Base-by-base conservation (phyloP, 2,888 invertebrate species). In the Netelia virgata region DNA sequence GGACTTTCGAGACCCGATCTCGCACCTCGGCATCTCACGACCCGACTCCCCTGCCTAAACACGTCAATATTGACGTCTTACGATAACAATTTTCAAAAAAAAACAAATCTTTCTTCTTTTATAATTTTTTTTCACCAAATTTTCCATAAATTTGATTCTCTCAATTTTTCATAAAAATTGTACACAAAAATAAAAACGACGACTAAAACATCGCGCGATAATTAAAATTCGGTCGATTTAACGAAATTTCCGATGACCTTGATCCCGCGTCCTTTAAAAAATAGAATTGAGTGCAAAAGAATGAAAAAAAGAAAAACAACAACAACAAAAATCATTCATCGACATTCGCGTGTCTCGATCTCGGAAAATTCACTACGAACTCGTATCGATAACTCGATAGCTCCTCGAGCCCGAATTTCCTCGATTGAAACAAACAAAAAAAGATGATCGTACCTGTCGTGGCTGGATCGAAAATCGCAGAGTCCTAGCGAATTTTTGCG, bases 1-100 rank as follows among this genome's bases (percentile, higher is more conserved):
- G 86, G 86, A 83, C 87, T 82, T 86, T 86, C 83, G 59, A 41
- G 85, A 83, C 84, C 66, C 85, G 84, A 83, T 64, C 80, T 87
- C 82, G 89, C 88, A 87, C 82, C 89, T 88, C 88, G 88, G 82
- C 89, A 90, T 90, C 86, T 88, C 87, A 82, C 84, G 75, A 85
- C 86, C 79, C 86, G 86, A 85, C 83, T 85, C 86, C 84, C 83
- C 84, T 80, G 68, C 36, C 85, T 88, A 74, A 84, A 89, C 86
- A 83, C 69, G 47, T 43, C 53, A 43, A 18, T n/a, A 64, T 75
- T 76, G 70, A 55, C 69, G 64, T 72, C 41, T 59, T 59, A 18
- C 43, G 59, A 73, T 6, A 1, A 57, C 16, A 53, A 57, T 69
- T 41, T n/a, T 3, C n/a, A 3, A 20, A 47, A 36, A 63, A 68